These are phyloP conservation scores for Seriola rivoliana DNA, from an alignment of 2,113 vertebrate species.

Conservation along the genomic window DNA sequence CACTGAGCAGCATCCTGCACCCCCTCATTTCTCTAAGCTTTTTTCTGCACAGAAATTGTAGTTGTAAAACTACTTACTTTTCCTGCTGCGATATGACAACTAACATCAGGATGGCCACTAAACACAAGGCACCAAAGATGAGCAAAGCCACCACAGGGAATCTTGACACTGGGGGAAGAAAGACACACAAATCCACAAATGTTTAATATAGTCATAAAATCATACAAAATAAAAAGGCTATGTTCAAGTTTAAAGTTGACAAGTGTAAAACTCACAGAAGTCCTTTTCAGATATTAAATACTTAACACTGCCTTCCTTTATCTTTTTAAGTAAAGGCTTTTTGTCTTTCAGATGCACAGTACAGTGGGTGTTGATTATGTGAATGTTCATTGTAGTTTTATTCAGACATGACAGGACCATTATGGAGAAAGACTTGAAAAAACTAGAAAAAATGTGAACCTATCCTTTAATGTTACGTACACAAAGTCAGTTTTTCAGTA, in stretches of 20 bases:
- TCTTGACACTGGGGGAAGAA: constrained; percentile 83
- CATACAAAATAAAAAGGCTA: neutral
- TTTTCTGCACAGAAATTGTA: neutral
- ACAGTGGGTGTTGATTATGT: neutral
- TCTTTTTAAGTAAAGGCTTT: neutral
- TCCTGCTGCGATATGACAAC: constrained; percentile 90
- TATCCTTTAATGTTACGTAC: neutral
- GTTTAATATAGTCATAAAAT: neutral
- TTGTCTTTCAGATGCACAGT: neutral
- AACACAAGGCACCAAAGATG: constrained; percentile 86
- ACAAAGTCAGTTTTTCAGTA: no score
- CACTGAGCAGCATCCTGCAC: neutral
- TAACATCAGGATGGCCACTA: constrained; percentile 85
- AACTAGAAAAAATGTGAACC: neutral
- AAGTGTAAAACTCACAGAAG: neutral
- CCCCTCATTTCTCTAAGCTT: neutral
- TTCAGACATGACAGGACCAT: neutral
- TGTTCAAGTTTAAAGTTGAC: no score
- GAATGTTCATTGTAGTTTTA: neutral
- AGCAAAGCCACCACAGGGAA: constrained; percentile 88
- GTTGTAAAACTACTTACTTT: constrained; percentile 83
- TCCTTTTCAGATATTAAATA: neutral
- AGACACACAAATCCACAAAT: neutral
- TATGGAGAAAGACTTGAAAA: neutral
- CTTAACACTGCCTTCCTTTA: neutral